Evolutionary conservation across 1,140 invertebrate genomes (phyloP).

Genomic region (Diorhabda carinulata): DNA sequence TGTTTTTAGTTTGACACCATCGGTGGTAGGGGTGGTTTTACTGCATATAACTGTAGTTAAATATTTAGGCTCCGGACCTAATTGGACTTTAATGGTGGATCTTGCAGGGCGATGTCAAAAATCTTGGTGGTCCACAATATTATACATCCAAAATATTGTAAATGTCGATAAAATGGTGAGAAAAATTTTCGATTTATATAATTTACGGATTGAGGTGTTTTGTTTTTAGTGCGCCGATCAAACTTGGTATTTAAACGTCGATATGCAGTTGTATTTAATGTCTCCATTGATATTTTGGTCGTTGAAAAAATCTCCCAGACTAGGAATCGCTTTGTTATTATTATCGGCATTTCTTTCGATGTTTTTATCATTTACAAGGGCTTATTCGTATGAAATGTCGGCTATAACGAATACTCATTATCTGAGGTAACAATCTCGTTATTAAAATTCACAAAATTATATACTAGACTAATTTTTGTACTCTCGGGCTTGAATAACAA

Average conservation of each 20-base stretch:
- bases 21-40: constrained; percentile 54
- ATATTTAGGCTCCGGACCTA: constrained; percentile 56
- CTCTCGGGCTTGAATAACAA: too few relatives aligned
- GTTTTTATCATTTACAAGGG: too few relatives aligned
- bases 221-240: constrained; percentile 21
- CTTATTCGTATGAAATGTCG: too few relatives aligned
- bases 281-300: constrained; percentile 11
- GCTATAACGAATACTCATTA: too few relatives aligned
- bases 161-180: constrained; percentile 29
- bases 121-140: constrained; percentile 54
- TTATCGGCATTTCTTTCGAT: too few relatives aligned
- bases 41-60: constrained; percentile 52
- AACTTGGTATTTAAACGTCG: constrained; percentile 19
- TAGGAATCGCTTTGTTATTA: too few relatives aligned
- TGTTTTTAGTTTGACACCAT: constrained; percentile 55
- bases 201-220: too few relatives aligned
- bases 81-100: constrained; percentile 40
- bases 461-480: too few relatives aligned
- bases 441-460: too few relatives aligned
- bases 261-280: constrained; percentile 17
- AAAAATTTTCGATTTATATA: too few relatives aligned
- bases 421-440: too few relatives aligned
- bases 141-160: constrained; percentile 53
- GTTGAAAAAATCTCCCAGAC: neutral
- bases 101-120: constrained; percentile 42